These are phyloP conservation scores for Netelia inedita DNA, from an alignment of 2,888 invertebrate genomes.

Conservation along the genomic window DNA sequence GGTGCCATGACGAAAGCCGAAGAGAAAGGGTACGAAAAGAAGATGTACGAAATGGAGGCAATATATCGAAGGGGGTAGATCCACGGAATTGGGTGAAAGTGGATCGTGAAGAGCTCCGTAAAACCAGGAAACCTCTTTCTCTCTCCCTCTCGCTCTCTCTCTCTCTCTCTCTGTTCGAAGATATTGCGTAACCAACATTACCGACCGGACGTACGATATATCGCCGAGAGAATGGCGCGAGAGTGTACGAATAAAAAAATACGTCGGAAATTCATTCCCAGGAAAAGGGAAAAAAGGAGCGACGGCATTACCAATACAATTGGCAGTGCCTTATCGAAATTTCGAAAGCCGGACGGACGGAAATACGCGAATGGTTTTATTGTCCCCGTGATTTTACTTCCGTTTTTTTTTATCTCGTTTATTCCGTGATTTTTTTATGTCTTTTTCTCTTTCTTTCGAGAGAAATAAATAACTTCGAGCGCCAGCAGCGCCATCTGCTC, in stretches of 20 bases:
- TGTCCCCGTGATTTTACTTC: not conserved
- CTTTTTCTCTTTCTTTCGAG: not conserved
- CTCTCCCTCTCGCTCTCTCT: not conserved
- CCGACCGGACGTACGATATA: slow-evolving; percentile 20
- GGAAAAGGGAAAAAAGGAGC: not conserved
- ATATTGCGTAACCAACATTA: slow-evolving; percentile 45
- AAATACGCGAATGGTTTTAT: slow-evolving; percentile 3
- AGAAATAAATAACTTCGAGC: not conserved
- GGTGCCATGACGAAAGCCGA: slow-evolving; percentile 20
- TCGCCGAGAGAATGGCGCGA: not conserved
- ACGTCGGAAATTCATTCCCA: slow-evolving; percentile 29
- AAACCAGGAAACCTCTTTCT: slow-evolving; percentile 6
- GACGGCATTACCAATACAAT: slow-evolving; percentile 55
- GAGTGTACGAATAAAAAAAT: slow-evolving; percentile 23
- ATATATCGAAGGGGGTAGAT: slow-evolving; percentile 44
- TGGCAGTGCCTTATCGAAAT: slow-evolving; percentile 60
- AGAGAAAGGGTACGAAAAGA: slow-evolving; percentile 19
- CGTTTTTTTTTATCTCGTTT: not conserved
- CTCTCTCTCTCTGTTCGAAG: not conserved
- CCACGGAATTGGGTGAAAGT: slow-evolving; percentile 48
- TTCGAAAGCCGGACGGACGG: slow-evolving; percentile 6
- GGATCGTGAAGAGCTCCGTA: slow-evolving; percentile 35
- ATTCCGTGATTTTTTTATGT: not conserved
- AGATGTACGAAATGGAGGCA: slow-evolving; percentile 52
- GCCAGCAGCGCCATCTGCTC: slow-evolving; percentile 31